Conservation (phyloP, 2,888 invertebrate species). For the Drosophila merina region DNA sequence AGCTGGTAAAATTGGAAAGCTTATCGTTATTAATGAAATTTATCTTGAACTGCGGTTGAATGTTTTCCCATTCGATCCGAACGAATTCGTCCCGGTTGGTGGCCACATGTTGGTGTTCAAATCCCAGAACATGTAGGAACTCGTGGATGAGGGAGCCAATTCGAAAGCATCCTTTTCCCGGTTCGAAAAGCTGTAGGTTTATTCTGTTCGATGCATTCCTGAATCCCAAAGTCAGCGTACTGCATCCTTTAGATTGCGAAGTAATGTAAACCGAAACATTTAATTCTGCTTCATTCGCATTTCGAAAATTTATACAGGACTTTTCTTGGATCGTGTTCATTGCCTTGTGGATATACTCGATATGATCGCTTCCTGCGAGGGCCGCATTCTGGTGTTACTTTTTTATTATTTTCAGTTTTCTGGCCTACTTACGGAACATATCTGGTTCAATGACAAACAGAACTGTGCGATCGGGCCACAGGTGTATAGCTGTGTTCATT, state of each 20-base stretch:
- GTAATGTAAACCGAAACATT: neutral
- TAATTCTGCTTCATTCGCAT: neutral
- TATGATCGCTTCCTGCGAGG: conserved; percentile 83
- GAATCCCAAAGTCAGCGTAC: conserved; percentile 88
- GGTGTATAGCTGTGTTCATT: neutral
- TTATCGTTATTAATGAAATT: conserved; percentile 4
- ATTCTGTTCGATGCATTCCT: conserved; percentile 75
- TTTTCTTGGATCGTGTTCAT: neutral
- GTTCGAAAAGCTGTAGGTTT: conserved; percentile 43
- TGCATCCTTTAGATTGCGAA: conserved; percentile 86
- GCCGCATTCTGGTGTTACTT: neutral
- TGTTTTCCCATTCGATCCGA: conserved; percentile 83
- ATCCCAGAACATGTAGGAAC: conserved; percentile 89
- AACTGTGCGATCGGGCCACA: conserved; percentile 5
- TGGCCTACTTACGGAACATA: neutral
- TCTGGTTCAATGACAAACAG: neutral
- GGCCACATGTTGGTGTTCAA: conserved; percentile 90
- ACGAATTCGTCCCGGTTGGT: conserved; percentile 88
- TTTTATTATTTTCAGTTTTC: neutral
- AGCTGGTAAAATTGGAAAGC: conserved; percentile 83
- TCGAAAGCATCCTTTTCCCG: conserved; percentile 58
- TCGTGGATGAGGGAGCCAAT: conserved; percentile 88
- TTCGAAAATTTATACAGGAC: neutral
- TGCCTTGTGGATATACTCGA: conserved; percentile 85
- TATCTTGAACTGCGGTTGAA: conserved; percentile 49